Conservation (phyloP, 1,140 invertebrate genomes). For the Tetragonula clypearis region DNA sequence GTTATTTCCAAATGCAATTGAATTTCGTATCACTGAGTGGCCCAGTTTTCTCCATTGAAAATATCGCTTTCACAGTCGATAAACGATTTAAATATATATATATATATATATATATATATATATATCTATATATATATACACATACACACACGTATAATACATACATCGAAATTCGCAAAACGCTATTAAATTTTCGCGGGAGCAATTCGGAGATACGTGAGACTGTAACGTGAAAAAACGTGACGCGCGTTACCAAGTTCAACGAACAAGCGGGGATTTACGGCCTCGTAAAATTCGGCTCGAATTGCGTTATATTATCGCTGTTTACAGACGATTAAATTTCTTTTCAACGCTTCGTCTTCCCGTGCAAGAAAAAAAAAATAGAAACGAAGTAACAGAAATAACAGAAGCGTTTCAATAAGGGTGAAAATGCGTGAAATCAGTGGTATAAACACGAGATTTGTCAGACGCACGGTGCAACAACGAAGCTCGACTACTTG, state of each 20-base stretch:
- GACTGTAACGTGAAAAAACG: not conserved
- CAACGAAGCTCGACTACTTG: no score
- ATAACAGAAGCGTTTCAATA: not conserved
- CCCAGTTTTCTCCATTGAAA: no score
- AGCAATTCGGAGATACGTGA: not conserved
- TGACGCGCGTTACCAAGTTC: not conserved
- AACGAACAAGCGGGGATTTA: not conserved
- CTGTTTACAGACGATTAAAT: not conserved
- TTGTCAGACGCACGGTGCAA: no score
- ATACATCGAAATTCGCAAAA: not conserved
- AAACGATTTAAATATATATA: no score
- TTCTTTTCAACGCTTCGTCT: not conserved
- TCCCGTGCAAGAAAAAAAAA: no score
- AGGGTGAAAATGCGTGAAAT: not conserved
- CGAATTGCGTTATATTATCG: not conserved
- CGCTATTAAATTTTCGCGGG: not conserved
- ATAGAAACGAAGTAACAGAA: not conserved
- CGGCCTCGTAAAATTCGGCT: not conserved
- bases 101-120: no score
- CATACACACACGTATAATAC: no score
- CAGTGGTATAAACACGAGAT: no score
- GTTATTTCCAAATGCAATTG: no score
- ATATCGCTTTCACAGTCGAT: no score
- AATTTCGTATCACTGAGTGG: no score
- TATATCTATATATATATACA: no score